Percentiles rank a stretch among this genome's conserved stretches.
Evolutionary conservation across 2,888 invertebrate species (phyloP).

Genomic region (Hymenopus coronatus): DNA sequence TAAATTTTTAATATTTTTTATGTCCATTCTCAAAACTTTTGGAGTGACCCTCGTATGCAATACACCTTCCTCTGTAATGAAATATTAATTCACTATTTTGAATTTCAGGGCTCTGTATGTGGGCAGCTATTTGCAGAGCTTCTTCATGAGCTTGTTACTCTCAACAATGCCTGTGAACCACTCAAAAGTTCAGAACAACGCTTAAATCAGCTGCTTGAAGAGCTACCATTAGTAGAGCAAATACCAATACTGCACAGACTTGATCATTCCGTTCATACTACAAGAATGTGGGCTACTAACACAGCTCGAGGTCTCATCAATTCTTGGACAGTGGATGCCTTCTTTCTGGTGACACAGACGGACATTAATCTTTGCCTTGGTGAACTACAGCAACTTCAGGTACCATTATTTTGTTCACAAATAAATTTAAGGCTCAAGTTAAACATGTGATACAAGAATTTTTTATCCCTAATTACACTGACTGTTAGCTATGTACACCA

Average conservation of each 20-base stretch:
- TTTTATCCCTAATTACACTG: too few species aligned
- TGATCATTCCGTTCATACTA: constrained; percentile 61
- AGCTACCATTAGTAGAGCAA: constrained; percentile 74
- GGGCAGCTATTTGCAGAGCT: constrained; percentile 62
- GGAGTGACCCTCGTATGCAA: too few species aligned
- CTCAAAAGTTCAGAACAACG: constrained; percentile 66
- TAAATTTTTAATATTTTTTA: too few species aligned
- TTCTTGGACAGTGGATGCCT: constrained; percentile 71
- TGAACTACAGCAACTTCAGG: constrained; percentile 45
- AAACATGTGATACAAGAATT: too few species aligned
- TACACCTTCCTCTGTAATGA: too few species aligned
- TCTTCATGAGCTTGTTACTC: constrained; percentile 64
- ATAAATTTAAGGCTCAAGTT: too few species aligned
- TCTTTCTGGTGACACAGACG: constrained; percentile 55
- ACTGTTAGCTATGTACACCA: too few species aligned
- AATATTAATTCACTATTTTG: background rate
- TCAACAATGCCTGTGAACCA: constrained; percentile 70
- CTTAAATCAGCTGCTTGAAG: constrained; percentile 66
- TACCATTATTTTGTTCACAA: constrained; percentile 30
- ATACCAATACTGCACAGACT: constrained; percentile 73
- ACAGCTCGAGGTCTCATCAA: constrained; percentile 70
- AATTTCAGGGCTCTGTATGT: constrained; percentile 55
- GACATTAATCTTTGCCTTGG: constrained; percentile 45
- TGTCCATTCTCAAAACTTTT: too few species aligned
- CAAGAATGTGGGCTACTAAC: constrained; percentile 71